Conservation (phyloP, 2,113 vertebrate genomes). For the Periophthalmus modestus region DNA sequence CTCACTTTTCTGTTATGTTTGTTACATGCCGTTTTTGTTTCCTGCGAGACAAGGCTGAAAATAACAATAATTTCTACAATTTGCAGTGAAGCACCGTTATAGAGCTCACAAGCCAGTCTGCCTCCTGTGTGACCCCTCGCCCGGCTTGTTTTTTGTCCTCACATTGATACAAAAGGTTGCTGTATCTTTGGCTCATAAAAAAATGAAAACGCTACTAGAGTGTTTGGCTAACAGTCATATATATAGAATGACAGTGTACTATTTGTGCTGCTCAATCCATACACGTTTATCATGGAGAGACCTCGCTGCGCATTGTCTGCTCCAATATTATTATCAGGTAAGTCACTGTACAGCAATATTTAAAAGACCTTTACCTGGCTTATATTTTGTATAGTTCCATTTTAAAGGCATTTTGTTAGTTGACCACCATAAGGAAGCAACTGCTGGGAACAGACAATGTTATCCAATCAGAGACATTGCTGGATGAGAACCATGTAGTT, state of each 20-base stretch:
- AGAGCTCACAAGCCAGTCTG: background rate
- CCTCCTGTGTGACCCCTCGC: background rate
- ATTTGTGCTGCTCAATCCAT: too few relatives aligned
- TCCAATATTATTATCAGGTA: too few relatives aligned
- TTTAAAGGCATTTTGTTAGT: too few relatives aligned
- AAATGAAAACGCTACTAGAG: background rate
- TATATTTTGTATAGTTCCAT: too few relatives aligned
- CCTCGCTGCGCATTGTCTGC: too few relatives aligned
- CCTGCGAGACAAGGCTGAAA: slow-evolving; percentile 27
- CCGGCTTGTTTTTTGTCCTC: background rate
- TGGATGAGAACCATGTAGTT: too few relatives aligned
- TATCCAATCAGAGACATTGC: too few relatives aligned
- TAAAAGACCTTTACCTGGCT: too few relatives aligned
- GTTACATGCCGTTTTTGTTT: slow-evolving; percentile 60
- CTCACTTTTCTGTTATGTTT: slow-evolving; percentile 47
- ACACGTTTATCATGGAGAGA: too few relatives aligned
- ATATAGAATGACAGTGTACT: background rate
- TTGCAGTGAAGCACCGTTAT: background rate
- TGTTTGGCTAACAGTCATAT: background rate
- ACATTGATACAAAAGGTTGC: background rate
- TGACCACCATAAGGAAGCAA: too few relatives aligned
- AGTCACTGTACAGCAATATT: too few relatives aligned
- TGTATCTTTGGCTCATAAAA: background rate
- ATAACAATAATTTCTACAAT: slow-evolving; percentile 46
- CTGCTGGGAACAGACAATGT: too few relatives aligned